A percentile compares a stretch with the other conserved stretches of the same genome.
These are phyloP conservation scores for Phortica okadai DNA, from an alignment of 2,888 invertebrate genomes.

Conservation along the genomic window DNA sequence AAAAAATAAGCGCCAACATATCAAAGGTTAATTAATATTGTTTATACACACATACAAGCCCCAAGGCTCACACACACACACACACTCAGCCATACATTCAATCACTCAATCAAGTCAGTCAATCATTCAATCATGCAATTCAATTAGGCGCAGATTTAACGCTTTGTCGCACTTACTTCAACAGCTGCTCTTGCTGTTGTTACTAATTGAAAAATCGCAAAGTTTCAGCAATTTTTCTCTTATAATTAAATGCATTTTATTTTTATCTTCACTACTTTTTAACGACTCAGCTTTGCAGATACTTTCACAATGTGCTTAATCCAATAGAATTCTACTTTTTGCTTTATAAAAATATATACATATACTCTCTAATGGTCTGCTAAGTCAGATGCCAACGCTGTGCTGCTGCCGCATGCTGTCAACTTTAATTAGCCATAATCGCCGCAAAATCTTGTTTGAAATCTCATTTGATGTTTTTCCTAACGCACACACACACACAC, in stretches of 20 bases:
- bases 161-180: neutral
- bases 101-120: neutral
- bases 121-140: conserved; percentile 8
- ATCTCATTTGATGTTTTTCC: conserved; percentile 17
- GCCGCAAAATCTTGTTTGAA: conserved; percentile 15
- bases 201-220: conserved; percentile 4
- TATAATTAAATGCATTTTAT: neutral
- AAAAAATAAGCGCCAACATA: neutral
- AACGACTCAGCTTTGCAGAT: neutral
- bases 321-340: conserved; percentile 5
- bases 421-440: conserved; percentile 62
- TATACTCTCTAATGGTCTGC: neutral
- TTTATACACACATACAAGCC: neutral
- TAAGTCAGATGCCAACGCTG: neutral
- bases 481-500: neutral
- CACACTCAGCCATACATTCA: neutral
- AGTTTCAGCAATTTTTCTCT: neutral
- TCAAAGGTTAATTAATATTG: conserved; percentile 12
- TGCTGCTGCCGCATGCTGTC: conserved; percentile 47
- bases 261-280: neutral
- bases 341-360: neutral
- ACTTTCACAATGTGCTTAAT: conserved; percentile 11
- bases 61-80: neutral
- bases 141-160: neutral
- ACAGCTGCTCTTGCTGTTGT: neutral